Evolutionary conservation across 53 echinoderm and acorn worm species (phyloP).

Genomic region (Arbacia lixula): DNA sequence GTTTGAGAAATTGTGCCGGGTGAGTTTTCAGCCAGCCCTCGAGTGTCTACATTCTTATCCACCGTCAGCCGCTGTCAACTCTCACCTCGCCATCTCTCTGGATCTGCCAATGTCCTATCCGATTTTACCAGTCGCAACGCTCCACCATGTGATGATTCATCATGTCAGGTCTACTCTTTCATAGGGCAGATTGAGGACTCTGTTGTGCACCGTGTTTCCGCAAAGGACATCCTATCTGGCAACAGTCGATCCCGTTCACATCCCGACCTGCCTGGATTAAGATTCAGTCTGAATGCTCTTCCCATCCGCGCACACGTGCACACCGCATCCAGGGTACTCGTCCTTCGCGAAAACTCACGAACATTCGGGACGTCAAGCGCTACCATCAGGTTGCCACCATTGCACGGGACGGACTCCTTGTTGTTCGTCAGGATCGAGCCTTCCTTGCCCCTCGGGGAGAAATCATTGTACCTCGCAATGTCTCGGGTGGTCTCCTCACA

Average conservation of each 20-base stretch:
- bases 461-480: conserved; percentile 65
- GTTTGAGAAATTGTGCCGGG: conserved; percentile 72
- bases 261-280: conserved; percentile 65
- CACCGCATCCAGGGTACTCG: conserved; percentile 66
- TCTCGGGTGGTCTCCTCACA: conserved; percentile 62
- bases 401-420: conserved; percentile 69
- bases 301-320: conserved; percentile 53
- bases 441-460: conserved; percentile 52
- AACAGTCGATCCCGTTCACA: conserved; percentile 57
- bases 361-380: conserved; percentile 74
- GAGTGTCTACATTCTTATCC: conserved; percentile 61
- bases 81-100: conserved; percentile 49
- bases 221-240: conserved; percentile 59
- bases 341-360: conserved; percentile 69
- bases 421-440: conserved; percentile 53
- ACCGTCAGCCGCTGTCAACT: conserved; percentile 48
- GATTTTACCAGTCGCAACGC: conserved; percentile 67
- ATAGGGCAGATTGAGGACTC: conserved; percentile 45
- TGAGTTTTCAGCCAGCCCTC: conserved; percentile 71
- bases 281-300: conserved; percentile 65
- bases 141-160: conserved; percentile 33
- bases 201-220: conserved; percentile 39
- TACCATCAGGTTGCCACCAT: conserved; percentile 66
- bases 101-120: conserved; percentile 59
- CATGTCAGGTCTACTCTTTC: conserved; percentile 78